Evolutionary conservation across 2,113 vertebrate genomes (phyloP), one percentile per base, ranked within the genome.

Genomic region (Junco hyemalis): DNA sequence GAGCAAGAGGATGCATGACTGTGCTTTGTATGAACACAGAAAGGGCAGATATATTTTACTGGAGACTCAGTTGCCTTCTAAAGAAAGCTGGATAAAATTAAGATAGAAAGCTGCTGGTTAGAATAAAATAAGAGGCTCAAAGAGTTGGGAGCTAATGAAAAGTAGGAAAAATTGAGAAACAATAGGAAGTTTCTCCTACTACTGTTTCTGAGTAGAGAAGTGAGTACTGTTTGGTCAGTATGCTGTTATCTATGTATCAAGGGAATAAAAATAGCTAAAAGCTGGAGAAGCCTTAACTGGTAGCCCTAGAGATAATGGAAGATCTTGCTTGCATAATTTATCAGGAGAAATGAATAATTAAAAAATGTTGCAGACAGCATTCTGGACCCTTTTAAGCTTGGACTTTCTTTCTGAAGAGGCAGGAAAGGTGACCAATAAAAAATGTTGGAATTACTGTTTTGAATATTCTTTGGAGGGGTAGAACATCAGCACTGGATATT

Each of bases 291-390:
- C 65, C 40, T 47, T 74, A 69, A 86, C 63, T 72, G 74, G 21
- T 93, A 90, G 78, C 44, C 8, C 16, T 40, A 48, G 59, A 72
- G 40, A 82, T 88, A 92, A 94, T 88, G 82, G 79, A 60, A 14
- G 47, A 26, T 76, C 26, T 60, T 22, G 24, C 28, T 64, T 96
- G 33, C 82, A 93, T 93, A 94, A 93, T 96, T 92, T 80, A 90
- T 82, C 31, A 80, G 40, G 57, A 68, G 60, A 85, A 86, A 78
- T 84, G 7, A 84, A 87, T 94, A 81, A 94, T 79, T 90, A 80
- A 94, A 88, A 68, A 28, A 40, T 40, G 10, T 68, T 90, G 66
- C 66, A 90, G 74, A 65, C 44, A 61, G 35, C 8, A 20, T 80
- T 57, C 24, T 69, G 71, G 47, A 50, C 35, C 36, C 9, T 33